A percentile compares a stretch with the other conserved stretches of the same genome.
These are phyloP conservation scores for Tribolium madens DNA, from an alignment of 1,140 invertebrate genomes.

Conservation along the genomic window DNA sequence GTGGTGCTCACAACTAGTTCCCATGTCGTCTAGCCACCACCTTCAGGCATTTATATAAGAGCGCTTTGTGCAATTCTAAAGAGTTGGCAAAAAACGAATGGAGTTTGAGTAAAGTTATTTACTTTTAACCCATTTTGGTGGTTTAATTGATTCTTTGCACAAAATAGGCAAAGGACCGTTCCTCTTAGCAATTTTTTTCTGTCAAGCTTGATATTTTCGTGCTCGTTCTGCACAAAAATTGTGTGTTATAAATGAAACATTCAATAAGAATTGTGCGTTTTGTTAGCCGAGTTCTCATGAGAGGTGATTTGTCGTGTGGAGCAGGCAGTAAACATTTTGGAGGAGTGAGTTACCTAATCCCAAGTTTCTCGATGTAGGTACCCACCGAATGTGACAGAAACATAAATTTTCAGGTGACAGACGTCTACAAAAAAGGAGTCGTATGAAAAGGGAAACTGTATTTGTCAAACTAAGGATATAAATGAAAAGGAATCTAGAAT, in stretches of 20 bases:
- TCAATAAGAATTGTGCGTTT: constrained; percentile 45
- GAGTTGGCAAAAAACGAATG: neutral
- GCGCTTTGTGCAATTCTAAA: neutral
- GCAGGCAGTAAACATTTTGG: constrained; percentile 44
- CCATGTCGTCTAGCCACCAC: neutral
- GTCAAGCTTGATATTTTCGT: constrained; percentile 5
- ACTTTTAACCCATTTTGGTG: neutral
- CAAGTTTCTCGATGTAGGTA: constrained; percentile 43
- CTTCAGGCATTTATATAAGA: neutral
- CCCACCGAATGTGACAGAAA: constrained; percentile 44
- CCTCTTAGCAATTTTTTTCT: neutral
- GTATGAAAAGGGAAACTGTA: constrained; percentile 38
- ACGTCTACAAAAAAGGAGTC: constrained; percentile 44
- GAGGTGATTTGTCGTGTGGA: constrained; percentile 44
- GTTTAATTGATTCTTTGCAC: neutral
- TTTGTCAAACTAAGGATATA: constrained; percentile 43
- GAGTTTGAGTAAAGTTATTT: neutral
- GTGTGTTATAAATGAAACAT: constrained; percentile 43
- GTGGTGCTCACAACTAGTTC: neutral
- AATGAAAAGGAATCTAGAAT: constrained; percentile 34
- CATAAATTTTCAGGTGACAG: constrained; percentile 47
- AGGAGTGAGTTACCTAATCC: constrained; percentile 45
- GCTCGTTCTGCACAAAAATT: constrained; percentile 19
- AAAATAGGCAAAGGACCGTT: neutral
- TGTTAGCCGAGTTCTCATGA: constrained; percentile 43